A percentile compares a stretch with the other conserved stretches of the same genome.
phyloP scores from a whole-genome alignment of 1,140 invertebrate species.

The Drosophila santomea region DNA sequence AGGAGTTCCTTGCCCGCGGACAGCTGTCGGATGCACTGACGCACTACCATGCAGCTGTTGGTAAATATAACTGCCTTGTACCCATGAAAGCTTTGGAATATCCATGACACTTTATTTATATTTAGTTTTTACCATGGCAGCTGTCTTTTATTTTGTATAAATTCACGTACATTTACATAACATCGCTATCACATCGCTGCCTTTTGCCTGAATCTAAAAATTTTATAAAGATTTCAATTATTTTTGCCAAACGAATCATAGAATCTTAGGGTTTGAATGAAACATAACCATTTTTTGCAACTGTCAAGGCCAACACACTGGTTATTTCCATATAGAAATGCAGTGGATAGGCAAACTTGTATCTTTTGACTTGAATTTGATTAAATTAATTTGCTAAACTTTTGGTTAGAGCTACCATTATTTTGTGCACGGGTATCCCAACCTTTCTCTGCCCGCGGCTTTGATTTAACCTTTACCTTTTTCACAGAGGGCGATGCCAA shows the following conservation, averaged over 20 bases:
- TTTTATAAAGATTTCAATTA: neutral
- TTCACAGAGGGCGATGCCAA: conserved; percentile 95
- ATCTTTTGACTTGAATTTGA: neutral
- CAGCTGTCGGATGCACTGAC: conserved; percentile 98
- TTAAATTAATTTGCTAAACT: neutral
- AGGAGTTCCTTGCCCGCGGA: conserved; percentile 94
- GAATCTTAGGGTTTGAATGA: too few species aligned
- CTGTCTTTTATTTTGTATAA: neutral
- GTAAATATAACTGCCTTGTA: conserved; percentile 85
- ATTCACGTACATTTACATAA: neutral
- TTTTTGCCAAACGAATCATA: neutral
- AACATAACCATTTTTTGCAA: neutral
- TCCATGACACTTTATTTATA: neutral
- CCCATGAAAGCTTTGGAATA: neutral
- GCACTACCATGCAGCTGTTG: conserved; percentile 99
- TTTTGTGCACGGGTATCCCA: neutral
- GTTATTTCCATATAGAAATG: neutral
- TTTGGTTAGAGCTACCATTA: neutral
- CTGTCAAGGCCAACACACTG: neutral
- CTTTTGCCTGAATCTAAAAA: neutral
- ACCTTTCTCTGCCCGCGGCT: too few species aligned
- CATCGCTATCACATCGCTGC: neutral
- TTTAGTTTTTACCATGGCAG: neutral
- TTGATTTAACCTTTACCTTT: neutral
- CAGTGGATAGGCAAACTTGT: neutral